Conservation (phyloP, 2,888 invertebrate species). For the Rhagophthalmus giganteus region DNA sequence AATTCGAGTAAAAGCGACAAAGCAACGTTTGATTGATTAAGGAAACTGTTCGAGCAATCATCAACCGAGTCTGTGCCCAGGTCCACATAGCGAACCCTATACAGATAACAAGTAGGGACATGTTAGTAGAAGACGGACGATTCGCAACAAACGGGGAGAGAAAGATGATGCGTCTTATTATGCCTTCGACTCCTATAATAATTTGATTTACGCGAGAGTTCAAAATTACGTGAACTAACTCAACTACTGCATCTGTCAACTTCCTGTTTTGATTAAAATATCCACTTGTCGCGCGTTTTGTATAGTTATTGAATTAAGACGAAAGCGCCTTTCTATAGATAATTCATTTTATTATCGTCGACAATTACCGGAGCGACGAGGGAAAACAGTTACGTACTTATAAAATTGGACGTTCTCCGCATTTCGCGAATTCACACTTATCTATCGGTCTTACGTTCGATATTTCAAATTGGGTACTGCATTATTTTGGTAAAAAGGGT, state of each 20-base stretch:
- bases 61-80: constrained; percentile 11
- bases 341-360: too few species aligned
- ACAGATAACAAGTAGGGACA: constrained; percentile 15
- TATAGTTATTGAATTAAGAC: too few species aligned
- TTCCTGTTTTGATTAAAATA: constrained; percentile 22
- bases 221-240: constrained; percentile 19
- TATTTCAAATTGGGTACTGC: too few species aligned
- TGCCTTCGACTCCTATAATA: constrained; percentile 16
- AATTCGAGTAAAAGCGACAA: constrained; percentile 7
- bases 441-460: too few species aligned
- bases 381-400: too few species aligned
- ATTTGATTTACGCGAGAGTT: constrained; percentile 21
- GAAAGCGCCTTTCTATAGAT: too few species aligned
- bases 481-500: too few species aligned
- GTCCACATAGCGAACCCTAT: constrained; percentile 18
- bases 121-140: constrained; percentile 4
- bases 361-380: too few species aligned
- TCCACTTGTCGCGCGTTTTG: constrained; percentile 6
- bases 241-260: constrained; percentile 17
- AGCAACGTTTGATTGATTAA: constrained; percentile 17
- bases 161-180: constrained; percentile 18
- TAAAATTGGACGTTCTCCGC: too few species aligned
- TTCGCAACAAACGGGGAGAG: constrained; percentile 5
- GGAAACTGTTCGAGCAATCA: constrained; percentile 16
- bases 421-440: too few species aligned